A percentile compares a stretch with the other conserved stretches of the same genome.
Conservation (phyloP, 2,797 vertebrate species). For the Hipposideros larvatus region DNA sequence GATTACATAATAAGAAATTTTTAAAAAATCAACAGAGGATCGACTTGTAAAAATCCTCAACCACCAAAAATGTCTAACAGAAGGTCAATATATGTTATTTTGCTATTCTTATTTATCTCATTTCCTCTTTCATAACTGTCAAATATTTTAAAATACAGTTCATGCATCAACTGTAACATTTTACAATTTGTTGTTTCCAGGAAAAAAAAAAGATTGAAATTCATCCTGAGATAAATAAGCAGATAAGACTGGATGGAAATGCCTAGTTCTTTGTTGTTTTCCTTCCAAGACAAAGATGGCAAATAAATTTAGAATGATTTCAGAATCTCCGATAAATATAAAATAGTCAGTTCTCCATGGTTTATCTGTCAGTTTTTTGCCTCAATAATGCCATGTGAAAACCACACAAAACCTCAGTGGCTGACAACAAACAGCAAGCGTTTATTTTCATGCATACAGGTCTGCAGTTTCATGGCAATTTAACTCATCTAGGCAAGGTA, state of each 20-base stretch:
- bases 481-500: neutral
- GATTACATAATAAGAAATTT: neutral
- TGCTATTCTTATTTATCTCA: neutral
- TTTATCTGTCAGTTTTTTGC: neutral
- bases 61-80: neutral
- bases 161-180: neutral
- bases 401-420: neutral
- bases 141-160: slow-evolving; percentile 1
- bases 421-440: neutral
- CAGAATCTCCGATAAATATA: neutral
- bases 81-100: neutral
- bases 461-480: neutral
- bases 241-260: neutral
- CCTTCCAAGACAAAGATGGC: neutral
- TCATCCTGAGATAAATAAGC: neutral
- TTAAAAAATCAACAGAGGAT: neutral
- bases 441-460: too few species aligned
- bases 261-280: neutral
- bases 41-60: neutral
- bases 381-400: neutral
- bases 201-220: slow-evolving; percentile 18
- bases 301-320: neutral
- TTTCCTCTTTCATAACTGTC: neutral
- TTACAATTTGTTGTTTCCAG: neutral
- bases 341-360: neutral